These are phyloP conservation scores for Zelostemma sp. DNA, from an alignment of 1,140 invertebrate genomes.

Conservation along the genomic window DNA sequence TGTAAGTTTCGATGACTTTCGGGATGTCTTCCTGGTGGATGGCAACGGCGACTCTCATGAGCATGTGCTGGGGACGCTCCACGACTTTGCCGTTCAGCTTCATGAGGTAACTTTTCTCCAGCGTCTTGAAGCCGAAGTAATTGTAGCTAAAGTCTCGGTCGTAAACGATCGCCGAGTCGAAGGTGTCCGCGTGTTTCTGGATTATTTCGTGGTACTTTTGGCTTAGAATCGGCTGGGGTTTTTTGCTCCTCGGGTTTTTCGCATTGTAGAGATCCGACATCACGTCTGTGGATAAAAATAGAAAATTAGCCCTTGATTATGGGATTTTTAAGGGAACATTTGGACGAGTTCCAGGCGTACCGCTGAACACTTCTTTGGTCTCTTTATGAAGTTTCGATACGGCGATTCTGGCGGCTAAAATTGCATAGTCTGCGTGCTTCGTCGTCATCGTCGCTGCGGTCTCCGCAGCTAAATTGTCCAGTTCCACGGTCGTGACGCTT, in stretches of 20 bases:
- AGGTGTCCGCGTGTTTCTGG: constrained; percentile 85
- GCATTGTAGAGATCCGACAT: constrained; percentile 89
- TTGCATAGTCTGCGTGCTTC: constrained; percentile 96
- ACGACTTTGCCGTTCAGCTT: constrained; percentile 95
- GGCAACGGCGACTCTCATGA: constrained; percentile 97
- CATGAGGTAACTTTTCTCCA: constrained; percentile 95
- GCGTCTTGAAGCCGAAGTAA: constrained; percentile 99
- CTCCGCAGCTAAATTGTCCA: constrained; percentile 98
- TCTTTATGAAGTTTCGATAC: constrained; percentile 99
- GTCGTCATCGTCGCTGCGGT: constrained; percentile 96
- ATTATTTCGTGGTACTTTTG: constrained; percentile 88
- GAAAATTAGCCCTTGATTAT: too few relatives aligned
- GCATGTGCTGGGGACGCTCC: constrained; percentile 98
- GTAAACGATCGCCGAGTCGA: constrained; percentile 98
- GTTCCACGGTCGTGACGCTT: constrained; percentile 95
- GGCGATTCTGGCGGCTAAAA: constrained; percentile 94
- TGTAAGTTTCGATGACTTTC: constrained; percentile 96
- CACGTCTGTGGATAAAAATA: too few relatives aligned
- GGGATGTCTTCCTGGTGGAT: constrained; percentile 97
- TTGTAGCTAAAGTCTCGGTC: constrained; percentile 98
- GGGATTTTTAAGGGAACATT: too few relatives aligned
- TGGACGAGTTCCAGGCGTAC: too few relatives aligned
- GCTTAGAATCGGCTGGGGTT: constrained; percentile 86
- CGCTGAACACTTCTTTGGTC: constrained; percentile 90
- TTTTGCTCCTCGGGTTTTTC: constrained; percentile 79